Evolutionary conservation across 2,113 vertebrate species (phyloP).

Genomic region (Calypte anna): DNA sequence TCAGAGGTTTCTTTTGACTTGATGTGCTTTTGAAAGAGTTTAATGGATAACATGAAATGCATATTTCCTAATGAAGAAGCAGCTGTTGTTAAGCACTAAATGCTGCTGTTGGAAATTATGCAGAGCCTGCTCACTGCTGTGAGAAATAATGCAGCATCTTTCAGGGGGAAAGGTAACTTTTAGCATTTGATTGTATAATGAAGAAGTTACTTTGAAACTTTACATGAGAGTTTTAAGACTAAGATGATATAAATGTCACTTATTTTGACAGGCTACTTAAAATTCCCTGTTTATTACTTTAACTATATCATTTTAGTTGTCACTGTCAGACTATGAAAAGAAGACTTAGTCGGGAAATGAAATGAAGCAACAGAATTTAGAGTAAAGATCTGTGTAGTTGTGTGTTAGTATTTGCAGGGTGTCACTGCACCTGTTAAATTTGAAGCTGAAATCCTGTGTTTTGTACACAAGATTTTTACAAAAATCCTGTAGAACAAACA

Average conservation of each 20-base stretch:
- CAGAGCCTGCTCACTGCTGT: not conserved
- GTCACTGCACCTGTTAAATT: not conserved
- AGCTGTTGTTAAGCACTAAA: not conserved
- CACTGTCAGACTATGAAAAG: slow-evolving; percentile 6
- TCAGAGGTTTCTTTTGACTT: not conserved
- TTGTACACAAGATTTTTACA: not conserved
- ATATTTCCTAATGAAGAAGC: not conserved
- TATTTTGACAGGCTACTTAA: slow-evolving; percentile 56
- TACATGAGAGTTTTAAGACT: not conserved
- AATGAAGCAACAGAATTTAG: slow-evolving; percentile 14
- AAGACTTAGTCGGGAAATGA: slow-evolving; percentile 8
- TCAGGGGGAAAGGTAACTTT: not conserved
- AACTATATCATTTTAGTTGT: slow-evolving; percentile 53
- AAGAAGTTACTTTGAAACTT: slow-evolving; percentile 54
- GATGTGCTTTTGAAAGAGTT: not conserved
- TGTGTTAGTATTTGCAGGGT: not conserved
- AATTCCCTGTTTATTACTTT: slow-evolving; percentile 60
- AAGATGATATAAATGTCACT: slow-evolving; percentile 21
- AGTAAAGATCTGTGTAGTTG: not conserved
- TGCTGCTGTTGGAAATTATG: not conserved
- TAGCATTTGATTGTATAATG: not conserved
- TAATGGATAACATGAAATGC: not conserved
- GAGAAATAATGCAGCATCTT: not conserved
- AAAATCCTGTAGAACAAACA: no score
- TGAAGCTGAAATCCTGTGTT: not conserved